A percentile compares a stretch with the other conserved stretches of the same genome.
phyloP scores from a whole-genome alignment of 2,113 vertebrate genomes.

The Chauna torquata region DNA sequence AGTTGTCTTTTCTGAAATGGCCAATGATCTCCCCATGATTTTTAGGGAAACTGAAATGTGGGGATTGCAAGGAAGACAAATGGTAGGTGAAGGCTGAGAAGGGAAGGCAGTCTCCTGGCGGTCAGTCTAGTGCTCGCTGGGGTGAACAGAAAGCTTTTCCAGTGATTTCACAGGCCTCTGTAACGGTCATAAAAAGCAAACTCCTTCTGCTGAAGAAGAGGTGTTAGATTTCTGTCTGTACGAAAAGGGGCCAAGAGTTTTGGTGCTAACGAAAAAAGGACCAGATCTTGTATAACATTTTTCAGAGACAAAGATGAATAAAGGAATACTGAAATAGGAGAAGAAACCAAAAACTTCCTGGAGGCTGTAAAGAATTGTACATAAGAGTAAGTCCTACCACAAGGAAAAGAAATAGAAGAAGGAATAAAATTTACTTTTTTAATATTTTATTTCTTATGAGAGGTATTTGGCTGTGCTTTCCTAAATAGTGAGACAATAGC shows the following conservation, averaged over 20 bases:
- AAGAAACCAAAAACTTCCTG: background rate
- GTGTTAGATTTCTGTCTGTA: background rate
- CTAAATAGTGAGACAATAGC: slow-evolving; percentile 25
- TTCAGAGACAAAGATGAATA: background rate
- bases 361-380: background rate
- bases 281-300: background rate
- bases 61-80: slow-evolving; percentile 13
- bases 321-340: slow-evolving; percentile 39
- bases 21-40: slow-evolving; percentile 9
- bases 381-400: background rate
- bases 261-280: background rate
- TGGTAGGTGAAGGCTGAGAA: background rate
- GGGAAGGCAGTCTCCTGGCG: rapidly evolving
- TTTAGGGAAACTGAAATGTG: background rate
- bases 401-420: slow-evolving; percentile 38
- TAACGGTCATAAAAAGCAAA: background rate
- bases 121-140: rapidly evolving
- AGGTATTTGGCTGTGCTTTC: background rate
- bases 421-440: background rate
- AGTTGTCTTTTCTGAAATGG: slow-evolving; percentile 39
- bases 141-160: background rate
- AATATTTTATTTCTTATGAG: slow-evolving; percentile 26
- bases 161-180: background rate
- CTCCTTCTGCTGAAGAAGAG: background rate
- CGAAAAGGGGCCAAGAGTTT: background rate